Evolutionary conservation across 2,888 invertebrate genomes (phyloP).

Genomic region (Drosophila mimetica): DNA sequence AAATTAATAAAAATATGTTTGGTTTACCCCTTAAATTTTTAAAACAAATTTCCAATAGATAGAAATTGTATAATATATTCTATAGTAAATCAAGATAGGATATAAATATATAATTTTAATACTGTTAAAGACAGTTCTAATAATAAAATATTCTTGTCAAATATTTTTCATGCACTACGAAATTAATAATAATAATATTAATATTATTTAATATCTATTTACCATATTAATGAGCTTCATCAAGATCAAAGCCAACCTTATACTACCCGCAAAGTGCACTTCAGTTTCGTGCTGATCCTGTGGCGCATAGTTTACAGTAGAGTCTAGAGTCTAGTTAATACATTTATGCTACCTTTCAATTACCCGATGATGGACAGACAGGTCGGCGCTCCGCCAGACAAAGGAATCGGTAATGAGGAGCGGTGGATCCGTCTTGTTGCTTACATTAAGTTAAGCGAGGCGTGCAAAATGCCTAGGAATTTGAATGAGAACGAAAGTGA

Average conservation of each 20-base stretch:
- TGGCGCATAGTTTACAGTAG: background rate
- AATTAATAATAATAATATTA: no score
- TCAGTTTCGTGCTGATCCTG: background rate
- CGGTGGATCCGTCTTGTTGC: slow-evolving; percentile 72
- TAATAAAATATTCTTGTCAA: no score
- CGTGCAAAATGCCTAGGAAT: slow-evolving; percentile 69
- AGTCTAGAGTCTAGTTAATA: slow-evolving; percentile 20
- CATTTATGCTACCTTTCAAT: slow-evolving; percentile 54
- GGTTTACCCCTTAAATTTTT: no score
- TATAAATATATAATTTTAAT: no score
- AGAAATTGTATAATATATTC: no score
- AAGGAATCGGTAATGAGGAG: slow-evolving; percentile 73
- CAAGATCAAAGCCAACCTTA: background rate
- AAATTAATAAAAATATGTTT: no score
- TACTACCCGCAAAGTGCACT: background rate
- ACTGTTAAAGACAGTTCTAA: no score
- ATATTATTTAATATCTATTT: no score
- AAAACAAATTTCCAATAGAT: no score
- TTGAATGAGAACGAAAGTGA: slow-evolving; percentile 68
- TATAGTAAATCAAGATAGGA: no score
- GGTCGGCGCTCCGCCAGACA: slow-evolving; percentile 60
- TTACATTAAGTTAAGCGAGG: slow-evolving; percentile 63
- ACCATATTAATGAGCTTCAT: no score
- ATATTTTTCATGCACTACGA: no score
- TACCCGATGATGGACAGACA: slow-evolving; percentile 48